phyloP scores from a whole-genome alignment of 1,140 invertebrate species.

The Adelges cooleyi region DNA sequence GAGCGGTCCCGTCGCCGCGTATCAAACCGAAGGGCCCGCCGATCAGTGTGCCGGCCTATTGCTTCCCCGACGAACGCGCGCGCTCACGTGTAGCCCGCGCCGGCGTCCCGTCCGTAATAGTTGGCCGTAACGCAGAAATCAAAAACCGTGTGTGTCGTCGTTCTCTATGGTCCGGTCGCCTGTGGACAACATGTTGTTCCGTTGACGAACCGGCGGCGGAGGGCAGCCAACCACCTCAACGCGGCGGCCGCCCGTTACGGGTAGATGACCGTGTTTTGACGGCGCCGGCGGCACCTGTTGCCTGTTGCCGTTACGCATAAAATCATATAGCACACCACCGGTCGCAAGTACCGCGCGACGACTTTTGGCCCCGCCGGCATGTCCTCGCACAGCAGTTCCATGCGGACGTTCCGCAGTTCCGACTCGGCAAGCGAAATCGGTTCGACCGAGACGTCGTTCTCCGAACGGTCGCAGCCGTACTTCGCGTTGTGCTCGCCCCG shows the following conservation, averaged over 20 bases:
- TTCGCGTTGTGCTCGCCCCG: slow-evolving; percentile 8
- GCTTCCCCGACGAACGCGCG: no score
- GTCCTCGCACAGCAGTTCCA: slow-evolving; percentile 15
- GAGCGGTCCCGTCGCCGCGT: no score
- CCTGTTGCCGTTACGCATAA: no score
- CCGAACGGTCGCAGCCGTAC: slow-evolving; percentile 5
- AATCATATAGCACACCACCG: no score
- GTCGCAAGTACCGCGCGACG: not conserved
- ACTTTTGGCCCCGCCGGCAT: not conserved
- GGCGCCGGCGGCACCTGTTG: not conserved
- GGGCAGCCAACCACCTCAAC: no score
- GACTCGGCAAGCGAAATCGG: slow-evolving; percentile 11
- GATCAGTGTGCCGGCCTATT: no score
- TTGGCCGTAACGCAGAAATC: no score
- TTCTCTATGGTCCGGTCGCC: no score
- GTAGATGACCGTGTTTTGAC: not conserved
- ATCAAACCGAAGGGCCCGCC: no score
- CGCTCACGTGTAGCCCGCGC: not conserved
- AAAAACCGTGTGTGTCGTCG: no score
- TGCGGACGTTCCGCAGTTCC: slow-evolving; percentile 18
- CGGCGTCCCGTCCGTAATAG: not conserved
- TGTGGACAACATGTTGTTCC: no score
- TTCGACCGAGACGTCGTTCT: slow-evolving; percentile 15
- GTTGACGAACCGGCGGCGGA: not conserved
- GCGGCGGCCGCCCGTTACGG: not conserved